A percentile compares a stretch with the other conserved stretches of the same genome.
phyloP scores from a whole-genome alignment of 1,140 invertebrate species.

The Pogonus chalceus region DNA sequence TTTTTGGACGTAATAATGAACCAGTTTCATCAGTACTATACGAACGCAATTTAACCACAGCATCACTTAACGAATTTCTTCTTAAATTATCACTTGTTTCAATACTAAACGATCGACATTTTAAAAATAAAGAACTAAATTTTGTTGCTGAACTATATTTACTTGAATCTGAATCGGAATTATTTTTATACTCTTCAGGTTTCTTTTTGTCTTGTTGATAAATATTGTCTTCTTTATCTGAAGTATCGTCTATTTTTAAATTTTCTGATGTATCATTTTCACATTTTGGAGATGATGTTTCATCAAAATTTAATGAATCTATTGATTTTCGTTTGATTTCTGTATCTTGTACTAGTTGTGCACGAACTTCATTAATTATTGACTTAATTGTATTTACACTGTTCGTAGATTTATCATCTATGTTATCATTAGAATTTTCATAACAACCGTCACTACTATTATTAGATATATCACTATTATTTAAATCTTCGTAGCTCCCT shows the following conservation, averaged over 20 bases:
- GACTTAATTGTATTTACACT: neutral
- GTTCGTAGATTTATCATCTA: too few species aligned
- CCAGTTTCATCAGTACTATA: too few species aligned
- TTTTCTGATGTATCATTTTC: neutral
- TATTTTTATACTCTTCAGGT: neutral
- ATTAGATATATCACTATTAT: too few species aligned
- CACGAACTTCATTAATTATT: neutral
- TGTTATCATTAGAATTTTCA: too few species aligned
- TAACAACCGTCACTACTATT: too few species aligned
- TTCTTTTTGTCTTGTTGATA: too few species aligned
- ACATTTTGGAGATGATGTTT: neutral
- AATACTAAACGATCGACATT: constrained; percentile 4
- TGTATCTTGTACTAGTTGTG: neutral
- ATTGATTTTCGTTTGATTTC: neutral
- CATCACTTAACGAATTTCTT: neutral
- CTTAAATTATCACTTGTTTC: neutral
- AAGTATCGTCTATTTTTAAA: neutral
- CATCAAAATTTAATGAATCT: neutral
- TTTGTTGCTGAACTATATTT: neutral
- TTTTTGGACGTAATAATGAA: too few species aligned
- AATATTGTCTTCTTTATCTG: neutral
- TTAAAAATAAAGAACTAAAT: neutral
- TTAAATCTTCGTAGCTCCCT: too few species aligned
- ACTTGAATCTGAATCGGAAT: neutral
- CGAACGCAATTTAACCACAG: too few species aligned